phyloP scores from a whole-genome alignment of 2,888 invertebrate genomes.

The Clostera curtula region DNA sequence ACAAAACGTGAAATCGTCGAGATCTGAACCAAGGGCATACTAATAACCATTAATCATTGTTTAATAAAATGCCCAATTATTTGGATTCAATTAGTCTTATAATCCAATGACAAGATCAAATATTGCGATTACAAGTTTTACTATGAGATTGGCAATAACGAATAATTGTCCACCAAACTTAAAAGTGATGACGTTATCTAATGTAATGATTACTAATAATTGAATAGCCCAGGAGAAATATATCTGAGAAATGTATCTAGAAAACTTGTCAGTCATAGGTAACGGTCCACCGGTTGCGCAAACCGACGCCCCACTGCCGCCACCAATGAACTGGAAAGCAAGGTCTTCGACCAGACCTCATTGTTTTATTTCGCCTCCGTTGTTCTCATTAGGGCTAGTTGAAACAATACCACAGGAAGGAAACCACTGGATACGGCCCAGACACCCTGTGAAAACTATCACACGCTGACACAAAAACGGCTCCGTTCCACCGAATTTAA shows the following conservation, averaged over 20 bases:
- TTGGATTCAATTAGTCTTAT: constrained; percentile 24
- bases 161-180: constrained; percentile 1
- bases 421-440: constrained; percentile 54
- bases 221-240: constrained; percentile 23
- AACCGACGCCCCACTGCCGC: constrained; percentile 55
- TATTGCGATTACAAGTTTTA: too few relatives aligned
- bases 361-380: constrained; percentile 59
- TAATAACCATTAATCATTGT: constrained; percentile 50
- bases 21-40: constrained; percentile 56
- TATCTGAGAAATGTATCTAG: constrained; percentile 33
- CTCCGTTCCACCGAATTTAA: constrained; percentile 65
- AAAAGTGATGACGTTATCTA: not conserved
- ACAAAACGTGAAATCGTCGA: constrained; percentile 70
- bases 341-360: constrained; percentile 61
- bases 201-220: constrained; percentile 10
- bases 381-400: constrained; percentile 66
- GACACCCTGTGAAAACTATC: constrained; percentile 58
- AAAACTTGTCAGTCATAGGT: constrained; percentile 61
- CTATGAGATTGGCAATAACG: too few relatives aligned
- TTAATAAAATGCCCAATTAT: constrained; percentile 40
- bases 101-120: constrained; percentile 3
- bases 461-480: constrained; percentile 41
- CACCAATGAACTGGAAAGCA: constrained; percentile 71
- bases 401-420: constrained; percentile 73
- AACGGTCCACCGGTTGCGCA: constrained; percentile 50